These are phyloP conservation scores for Ailuropoda melanoleuca DNA, from an alignment of 2,113 vertebrate genomes.

Conservation along the genomic window DNA sequence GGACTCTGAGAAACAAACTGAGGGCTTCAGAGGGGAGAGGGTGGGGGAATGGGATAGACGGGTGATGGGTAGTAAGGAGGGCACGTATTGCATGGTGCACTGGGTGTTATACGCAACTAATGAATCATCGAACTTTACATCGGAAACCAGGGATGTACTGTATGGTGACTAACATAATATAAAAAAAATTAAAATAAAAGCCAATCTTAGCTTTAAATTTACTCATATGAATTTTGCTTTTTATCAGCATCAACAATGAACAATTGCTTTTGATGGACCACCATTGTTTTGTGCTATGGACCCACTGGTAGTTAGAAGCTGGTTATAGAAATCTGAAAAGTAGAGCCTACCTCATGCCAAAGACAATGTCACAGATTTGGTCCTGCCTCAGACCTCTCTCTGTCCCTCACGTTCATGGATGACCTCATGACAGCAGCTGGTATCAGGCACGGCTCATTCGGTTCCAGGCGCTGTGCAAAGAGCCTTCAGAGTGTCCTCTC, in stretches of 20 bases:
- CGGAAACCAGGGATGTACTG: no score
- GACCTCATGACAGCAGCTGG: not conserved
- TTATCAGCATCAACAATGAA: not conserved
- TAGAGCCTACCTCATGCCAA: not conserved
- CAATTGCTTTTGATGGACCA: not conserved
- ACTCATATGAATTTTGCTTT: not conserved
- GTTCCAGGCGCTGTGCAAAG: not conserved
- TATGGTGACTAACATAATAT: no score
- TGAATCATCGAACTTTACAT: no score
- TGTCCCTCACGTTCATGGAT: not conserved
- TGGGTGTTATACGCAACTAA: no score
- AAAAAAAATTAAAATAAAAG: no score
- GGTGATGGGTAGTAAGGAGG: no score
- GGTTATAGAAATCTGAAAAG: not conserved
- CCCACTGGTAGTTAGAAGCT: not conserved
- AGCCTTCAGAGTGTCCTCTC: not conserved
- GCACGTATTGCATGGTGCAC: no score
- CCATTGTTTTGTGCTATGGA: not conserved
- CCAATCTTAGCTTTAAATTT: not conserved
- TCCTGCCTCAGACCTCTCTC: not conserved
- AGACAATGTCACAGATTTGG: not conserved
- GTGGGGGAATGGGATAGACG: no score
- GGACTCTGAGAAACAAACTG: no score
- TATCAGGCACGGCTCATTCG: not conserved
- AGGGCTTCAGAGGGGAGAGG: no score